These are phyloP conservation scores for Entelurus aequoreus DNA, from an alignment of 2,113 vertebrate genomes.

Conservation along the genomic window DNA sequence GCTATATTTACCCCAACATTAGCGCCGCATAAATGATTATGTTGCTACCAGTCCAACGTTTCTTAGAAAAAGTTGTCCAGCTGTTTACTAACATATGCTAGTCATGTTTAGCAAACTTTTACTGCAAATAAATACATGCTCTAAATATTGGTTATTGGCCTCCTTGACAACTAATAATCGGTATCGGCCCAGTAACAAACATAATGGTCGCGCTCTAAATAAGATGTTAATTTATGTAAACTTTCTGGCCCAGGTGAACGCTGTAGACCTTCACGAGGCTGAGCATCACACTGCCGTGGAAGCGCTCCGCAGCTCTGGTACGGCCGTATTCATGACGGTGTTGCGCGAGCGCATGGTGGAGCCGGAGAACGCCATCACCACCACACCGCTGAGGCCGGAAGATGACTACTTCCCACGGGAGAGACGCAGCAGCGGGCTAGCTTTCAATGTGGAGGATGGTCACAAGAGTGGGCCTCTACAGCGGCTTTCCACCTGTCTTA, in stretches of 20 bases:
- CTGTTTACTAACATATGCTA: too few relatives aligned
- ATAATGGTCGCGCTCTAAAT: too few relatives aligned
- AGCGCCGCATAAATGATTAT: too few relatives aligned
- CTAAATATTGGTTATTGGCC: too few relatives aligned
- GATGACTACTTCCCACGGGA: slow-evolving; percentile 91
- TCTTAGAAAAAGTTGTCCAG: too few relatives aligned
- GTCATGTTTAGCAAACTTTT: too few relatives aligned
- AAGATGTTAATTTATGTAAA: background rate
- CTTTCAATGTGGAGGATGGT: slow-evolving; percentile 64
- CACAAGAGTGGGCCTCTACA: slow-evolving; percentile 54
- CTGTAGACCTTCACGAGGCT: slow-evolving; percentile 79
- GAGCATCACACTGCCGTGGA: slow-evolving; percentile 94
- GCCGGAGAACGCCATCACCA: slow-evolving; percentile 91
- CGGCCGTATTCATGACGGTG: slow-evolving; percentile 82
- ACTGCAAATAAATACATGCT: too few relatives aligned
- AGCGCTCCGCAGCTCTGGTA: slow-evolving; percentile 83
- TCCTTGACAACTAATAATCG: too few relatives aligned
- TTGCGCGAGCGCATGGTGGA: slow-evolving; percentile 95
- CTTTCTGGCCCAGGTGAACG: slow-evolving; percentile 80
- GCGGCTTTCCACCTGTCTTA: slow-evolving; percentile 78
- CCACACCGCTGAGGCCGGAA: slow-evolving; percentile 85
- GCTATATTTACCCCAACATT: too few relatives aligned
- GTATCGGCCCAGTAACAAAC: too few relatives aligned
- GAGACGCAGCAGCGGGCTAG: slow-evolving; percentile 73
- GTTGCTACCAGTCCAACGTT: too few relatives aligned